Evolutionary conservation across 2,888 invertebrate species (phyloP).

Genomic region (Luperina testacea): DNA sequence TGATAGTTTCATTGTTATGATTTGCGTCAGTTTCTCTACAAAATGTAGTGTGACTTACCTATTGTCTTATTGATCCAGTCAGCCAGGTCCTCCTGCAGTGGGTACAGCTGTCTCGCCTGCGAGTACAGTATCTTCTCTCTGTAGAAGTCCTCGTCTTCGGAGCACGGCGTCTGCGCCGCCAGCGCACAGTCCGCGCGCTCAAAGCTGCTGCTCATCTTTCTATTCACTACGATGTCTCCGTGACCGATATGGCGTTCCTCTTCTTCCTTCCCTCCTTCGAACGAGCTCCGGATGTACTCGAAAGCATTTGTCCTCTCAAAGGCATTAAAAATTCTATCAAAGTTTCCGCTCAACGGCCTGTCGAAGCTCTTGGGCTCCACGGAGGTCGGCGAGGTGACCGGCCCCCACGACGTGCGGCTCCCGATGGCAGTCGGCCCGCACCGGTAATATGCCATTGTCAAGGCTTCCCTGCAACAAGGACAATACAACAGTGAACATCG

Average conservation of each 20-base stretch:
- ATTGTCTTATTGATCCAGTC: slow-evolving; percentile 96
- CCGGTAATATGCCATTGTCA: slow-evolving; percentile 85
- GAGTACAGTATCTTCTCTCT: slow-evolving; percentile 93
- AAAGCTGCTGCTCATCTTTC: slow-evolving; percentile 86
- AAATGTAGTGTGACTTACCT: slow-evolving; percentile 90
- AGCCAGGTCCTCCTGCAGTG: slow-evolving; percentile 95
- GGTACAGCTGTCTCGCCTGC: slow-evolving; percentile 94
- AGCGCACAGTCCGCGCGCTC: slow-evolving; percentile 88
- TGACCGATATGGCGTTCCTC: slow-evolving; percentile 83
- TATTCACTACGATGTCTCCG: slow-evolving; percentile 85
- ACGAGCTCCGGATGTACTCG: slow-evolving; percentile 79
- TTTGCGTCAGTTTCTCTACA: neutral
- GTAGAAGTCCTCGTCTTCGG: slow-evolving; percentile 92
- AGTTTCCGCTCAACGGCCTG: slow-evolving; percentile 86
- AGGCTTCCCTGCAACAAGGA: slow-evolving; percentile 72
- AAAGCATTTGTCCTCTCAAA: slow-evolving; percentile 89
- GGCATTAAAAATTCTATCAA: slow-evolving; percentile 88
- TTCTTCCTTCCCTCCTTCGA: slow-evolving; percentile 71
- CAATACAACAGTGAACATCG: slow-evolving; percentile 50
- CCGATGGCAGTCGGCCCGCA: slow-evolving; percentile 87
- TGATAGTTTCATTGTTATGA: neutral
- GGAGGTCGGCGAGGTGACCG: slow-evolving; percentile 86
- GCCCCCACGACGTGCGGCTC: slow-evolving; percentile 91
- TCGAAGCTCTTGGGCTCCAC: slow-evolving; percentile 81
- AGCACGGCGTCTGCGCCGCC: slow-evolving; percentile 87